These are phyloP conservation scores for Neomicropteryx cornuta DNA, from an alignment of 1,140 invertebrate species.

Conservation along the genomic window DNA sequence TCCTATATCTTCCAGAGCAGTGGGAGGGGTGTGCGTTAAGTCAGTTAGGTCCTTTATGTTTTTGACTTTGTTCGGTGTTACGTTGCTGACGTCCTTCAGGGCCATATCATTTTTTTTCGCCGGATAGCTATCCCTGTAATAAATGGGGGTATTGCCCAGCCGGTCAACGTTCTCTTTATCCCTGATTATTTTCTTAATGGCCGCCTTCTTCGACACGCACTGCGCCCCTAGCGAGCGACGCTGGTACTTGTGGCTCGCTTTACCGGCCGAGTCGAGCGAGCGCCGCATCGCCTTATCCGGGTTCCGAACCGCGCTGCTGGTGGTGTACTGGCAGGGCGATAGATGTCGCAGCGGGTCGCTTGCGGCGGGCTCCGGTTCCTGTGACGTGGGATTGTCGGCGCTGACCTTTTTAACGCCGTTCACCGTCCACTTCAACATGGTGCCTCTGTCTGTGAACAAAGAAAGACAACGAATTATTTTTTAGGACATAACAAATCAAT, in stretches of 20 bases:
- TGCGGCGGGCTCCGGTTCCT: conserved; percentile 10
- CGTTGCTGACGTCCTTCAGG: conserved; percentile 14
- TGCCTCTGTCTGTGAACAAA: conserved; percentile 7
- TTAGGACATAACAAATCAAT: background rate
- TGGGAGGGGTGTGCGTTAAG: background rate
- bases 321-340: conserved; percentile 4
- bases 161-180: conserved; percentile 12
- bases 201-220: too few relatives aligned
- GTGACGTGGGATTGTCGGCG: conserved; percentile 8
- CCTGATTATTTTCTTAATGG: too few relatives aligned
- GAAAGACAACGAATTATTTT: background rate
- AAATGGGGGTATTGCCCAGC: conserved; percentile 11
- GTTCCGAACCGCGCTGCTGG: conserved; percentile 3
- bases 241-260: too few relatives aligned
- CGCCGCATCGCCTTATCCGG: too few relatives aligned
- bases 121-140: too few relatives aligned
- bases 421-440: conserved; percentile 15
- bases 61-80: conserved; percentile 12
- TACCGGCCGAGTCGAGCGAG: too few relatives aligned
- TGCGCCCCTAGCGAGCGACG: too few relatives aligned
- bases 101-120: too few relatives aligned
- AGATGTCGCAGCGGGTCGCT: too few relatives aligned
- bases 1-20: too few relatives aligned
- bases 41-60: conserved; percentile 4
- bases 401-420: conserved; percentile 11